These are phyloP conservation scores for Miltochrista miniata DNA, from an alignment of 2,888 invertebrate species.

Conservation along the genomic window DNA sequence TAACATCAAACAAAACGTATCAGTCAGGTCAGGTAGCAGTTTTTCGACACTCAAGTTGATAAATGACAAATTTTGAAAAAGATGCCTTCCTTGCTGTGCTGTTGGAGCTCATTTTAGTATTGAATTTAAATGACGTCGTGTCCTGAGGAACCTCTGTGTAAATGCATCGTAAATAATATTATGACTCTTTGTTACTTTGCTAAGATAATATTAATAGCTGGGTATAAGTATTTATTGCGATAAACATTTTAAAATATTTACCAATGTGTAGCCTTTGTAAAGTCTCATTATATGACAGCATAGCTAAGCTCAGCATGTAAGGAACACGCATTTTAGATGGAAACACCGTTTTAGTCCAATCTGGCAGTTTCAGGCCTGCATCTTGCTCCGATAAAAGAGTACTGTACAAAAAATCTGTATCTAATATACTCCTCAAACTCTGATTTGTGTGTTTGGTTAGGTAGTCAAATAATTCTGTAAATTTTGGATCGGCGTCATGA, in stretches of 20 bases:
- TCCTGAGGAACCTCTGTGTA: too few species aligned
- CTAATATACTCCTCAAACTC: conserved; percentile 81
- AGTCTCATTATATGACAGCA: conserved; percentile 87
- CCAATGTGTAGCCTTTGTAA: conserved; percentile 90
- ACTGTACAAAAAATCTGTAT: conserved; percentile 89
- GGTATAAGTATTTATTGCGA: neutral
- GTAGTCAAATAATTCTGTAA: conserved; percentile 85
- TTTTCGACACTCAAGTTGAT: too few species aligned
- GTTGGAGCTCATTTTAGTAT: too few species aligned
- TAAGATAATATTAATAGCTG: too few species aligned
- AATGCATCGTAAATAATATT: too few species aligned
- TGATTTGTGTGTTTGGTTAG: conserved; percentile 81
- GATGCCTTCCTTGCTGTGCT: too few species aligned
- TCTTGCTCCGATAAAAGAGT: conserved; percentile 86
- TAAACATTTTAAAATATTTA: conserved; percentile 40
- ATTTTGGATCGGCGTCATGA: conserved; percentile 78
- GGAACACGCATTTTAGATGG: conserved; percentile 86
- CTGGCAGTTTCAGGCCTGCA: conserved; percentile 87
- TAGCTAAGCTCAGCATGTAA: conserved; percentile 87
- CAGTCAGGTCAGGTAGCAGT: too few species aligned
- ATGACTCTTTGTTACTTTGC: too few species aligned
- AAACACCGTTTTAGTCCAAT: conserved; percentile 88
- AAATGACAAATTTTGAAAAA: too few species aligned
- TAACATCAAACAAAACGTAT: too few species aligned
- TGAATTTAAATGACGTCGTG: too few species aligned